phyloP scores from a whole-genome alignment of 2,113 vertebrate genomes.

The Ophiodon elongatus region DNA sequence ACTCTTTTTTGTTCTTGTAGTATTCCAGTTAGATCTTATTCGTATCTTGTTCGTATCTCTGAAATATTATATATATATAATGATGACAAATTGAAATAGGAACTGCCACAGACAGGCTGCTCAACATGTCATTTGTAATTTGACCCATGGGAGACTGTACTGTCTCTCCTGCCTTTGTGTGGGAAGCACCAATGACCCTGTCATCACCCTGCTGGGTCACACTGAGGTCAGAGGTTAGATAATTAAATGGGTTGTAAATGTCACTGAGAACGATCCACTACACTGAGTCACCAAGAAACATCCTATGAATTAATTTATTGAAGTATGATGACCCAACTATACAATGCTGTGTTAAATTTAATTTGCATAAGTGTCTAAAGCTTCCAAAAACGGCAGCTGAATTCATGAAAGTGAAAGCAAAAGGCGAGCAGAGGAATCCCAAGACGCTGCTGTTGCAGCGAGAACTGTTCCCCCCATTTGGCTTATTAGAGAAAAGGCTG shows the following conservation, averaged over 20 bases:
- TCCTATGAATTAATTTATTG: slow-evolving; percentile 32
- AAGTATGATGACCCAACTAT: slow-evolving; percentile 11
- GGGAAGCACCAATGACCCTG: slow-evolving; percentile 27
- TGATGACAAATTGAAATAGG: slow-evolving; percentile 30
- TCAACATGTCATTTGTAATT: slow-evolving; percentile 41
- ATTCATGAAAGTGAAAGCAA: slow-evolving; percentile 51
- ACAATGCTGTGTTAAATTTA: slow-evolving; percentile 22
- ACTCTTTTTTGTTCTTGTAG: not conserved
- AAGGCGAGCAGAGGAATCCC: slow-evolving; percentile 61
- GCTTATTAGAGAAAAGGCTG: slow-evolving; percentile 63
- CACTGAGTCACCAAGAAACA: slow-evolving; percentile 39
- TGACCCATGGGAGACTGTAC: slow-evolving; percentile 10
- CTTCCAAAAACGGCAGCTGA: slow-evolving; percentile 32
- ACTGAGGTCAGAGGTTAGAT: slow-evolving; percentile 61
- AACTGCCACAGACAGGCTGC: slow-evolving; percentile 15
- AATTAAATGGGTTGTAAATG: slow-evolving; percentile 58
- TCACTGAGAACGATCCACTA: slow-evolving; percentile 46
- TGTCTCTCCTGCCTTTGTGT: slow-evolving; percentile 14
- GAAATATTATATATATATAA: slow-evolving; percentile 20
- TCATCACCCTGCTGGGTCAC: slow-evolving; percentile 54
- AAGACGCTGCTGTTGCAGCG: slow-evolving; percentile 42
- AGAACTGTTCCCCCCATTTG: slow-evolving; percentile 63
- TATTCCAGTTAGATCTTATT: not conserved
- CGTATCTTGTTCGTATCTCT: not conserved
- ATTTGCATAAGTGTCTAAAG: slow-evolving; percentile 60